Evolutionary conservation across 2,888 invertebrate genomes (phyloP).

Genomic region (Eubasilissa splendida): DNA sequence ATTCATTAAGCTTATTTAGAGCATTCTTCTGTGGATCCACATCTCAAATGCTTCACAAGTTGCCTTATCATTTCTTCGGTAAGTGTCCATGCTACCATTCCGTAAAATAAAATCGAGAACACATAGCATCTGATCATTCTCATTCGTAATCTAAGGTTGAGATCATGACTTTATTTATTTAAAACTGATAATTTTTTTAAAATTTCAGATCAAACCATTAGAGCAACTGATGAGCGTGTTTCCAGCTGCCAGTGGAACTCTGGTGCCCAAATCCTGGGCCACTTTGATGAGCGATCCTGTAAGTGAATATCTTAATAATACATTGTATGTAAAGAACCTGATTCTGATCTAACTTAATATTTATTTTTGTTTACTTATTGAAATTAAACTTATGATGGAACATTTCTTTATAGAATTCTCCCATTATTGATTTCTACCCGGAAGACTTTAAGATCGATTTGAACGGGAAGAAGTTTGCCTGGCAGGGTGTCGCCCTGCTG

Average conservation of each 20-base stretch:
- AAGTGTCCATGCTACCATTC: too few relatives aligned
- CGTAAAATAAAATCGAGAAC: too few relatives aligned
- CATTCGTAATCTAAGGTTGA: too few relatives aligned
- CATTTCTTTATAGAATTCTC: constrained; percentile 79
- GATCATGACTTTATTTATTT: too few relatives aligned
- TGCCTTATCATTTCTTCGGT: too few relatives aligned
- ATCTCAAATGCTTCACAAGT: too few relatives aligned
- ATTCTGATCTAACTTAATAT: too few relatives aligned
- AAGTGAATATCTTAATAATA: constrained; percentile 62
- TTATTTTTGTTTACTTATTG: too few relatives aligned
- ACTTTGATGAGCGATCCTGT: constrained; percentile 93
- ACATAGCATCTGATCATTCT: too few relatives aligned
- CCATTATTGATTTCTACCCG: constrained; percentile 90
- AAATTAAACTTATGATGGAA: too few relatives aligned
- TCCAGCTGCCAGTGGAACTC: constrained; percentile 95
- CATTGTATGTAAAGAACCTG: neutral
- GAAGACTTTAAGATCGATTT: constrained; percentile 97
- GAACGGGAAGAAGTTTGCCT: constrained; percentile 99
- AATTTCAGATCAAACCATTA: constrained; percentile 89
- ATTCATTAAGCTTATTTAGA: too few relatives aligned
- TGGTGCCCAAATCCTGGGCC: constrained; percentile 96
- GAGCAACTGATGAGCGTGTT: constrained; percentile 99
- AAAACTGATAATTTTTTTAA: neutral
- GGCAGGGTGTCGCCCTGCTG: constrained; percentile 98
- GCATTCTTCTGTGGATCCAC: too few relatives aligned